Percentiles rank a stretch among this genome's conserved stretches.
These are phyloP conservation scores for Scaptomyza flava DNA, from an alignment of 2,888 invertebrate species.

Conservation along the genomic window DNA sequence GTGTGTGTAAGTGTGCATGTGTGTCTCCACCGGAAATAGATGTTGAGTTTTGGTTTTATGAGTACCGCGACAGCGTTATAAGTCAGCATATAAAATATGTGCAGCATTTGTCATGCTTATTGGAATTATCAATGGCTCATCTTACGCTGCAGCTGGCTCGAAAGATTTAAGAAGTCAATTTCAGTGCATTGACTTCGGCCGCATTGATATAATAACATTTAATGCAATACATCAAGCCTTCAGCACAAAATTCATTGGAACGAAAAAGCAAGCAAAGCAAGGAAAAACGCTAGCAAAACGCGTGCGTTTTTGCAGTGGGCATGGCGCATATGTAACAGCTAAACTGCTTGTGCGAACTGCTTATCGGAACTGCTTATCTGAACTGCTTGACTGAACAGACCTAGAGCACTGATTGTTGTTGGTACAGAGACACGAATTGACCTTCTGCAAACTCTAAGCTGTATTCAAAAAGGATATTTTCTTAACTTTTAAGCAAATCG, in stretches of 20 bases:
- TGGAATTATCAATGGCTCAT: conserved; percentile 62
- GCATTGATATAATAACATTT: background rate
- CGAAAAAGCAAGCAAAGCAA: conserved; percentile 1
- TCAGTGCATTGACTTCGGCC: conserved; percentile 21
- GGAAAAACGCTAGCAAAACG: conserved; percentile 25
- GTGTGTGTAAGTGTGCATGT: too few species aligned
- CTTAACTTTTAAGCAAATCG: too few species aligned
- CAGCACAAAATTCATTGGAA: background rate
- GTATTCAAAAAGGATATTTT: too few species aligned
- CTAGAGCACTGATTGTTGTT: background rate
- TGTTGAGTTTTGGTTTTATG: conserved; percentile 47
- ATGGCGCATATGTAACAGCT: background rate
- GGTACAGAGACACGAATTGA: too few species aligned
- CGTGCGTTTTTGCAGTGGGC: background rate
- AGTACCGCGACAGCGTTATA: conserved; percentile 32
- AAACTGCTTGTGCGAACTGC: background rate
- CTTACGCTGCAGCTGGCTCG: conserved; percentile 21
- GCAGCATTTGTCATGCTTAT: conserved; percentile 60
- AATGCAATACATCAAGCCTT: background rate
- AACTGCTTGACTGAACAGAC: background rate
- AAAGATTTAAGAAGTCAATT: background rate
- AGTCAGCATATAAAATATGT: conserved; percentile 41
- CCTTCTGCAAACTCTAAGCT: too few species aligned
- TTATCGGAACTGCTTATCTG: background rate
- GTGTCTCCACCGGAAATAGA: conserved; percentile 65